Percentiles rank a stretch among this genome's conserved stretches.
phyloP scores from a whole-genome alignment of 2,888 invertebrate species.

The Coleophora deauratella region DNA sequence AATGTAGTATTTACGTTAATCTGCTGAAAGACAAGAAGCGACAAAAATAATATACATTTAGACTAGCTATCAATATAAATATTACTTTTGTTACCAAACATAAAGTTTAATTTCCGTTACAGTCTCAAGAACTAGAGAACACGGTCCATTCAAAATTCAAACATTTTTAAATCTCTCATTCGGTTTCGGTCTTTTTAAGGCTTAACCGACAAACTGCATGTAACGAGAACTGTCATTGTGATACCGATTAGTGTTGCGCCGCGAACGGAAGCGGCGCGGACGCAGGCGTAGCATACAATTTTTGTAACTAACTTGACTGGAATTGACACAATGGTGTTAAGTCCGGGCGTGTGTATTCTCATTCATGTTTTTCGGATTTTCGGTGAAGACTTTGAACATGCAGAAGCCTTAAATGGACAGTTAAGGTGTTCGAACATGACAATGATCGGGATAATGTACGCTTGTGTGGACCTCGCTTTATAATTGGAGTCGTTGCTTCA shows the following conservation, averaged over 20 bases:
- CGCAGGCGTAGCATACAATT: too few species aligned
- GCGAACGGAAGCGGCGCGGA: slow-evolving; percentile 49
- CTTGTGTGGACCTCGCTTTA: too few species aligned
- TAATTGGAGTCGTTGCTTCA: too few species aligned
- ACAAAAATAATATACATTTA: too few species aligned
- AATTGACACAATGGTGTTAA: slow-evolving; percentile 42
- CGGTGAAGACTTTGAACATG: too few species aligned
- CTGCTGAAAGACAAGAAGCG: too few species aligned
- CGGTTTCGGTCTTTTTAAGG: slow-evolving; percentile 18
- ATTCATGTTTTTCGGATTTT: slow-evolving; percentile 2
- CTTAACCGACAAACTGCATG: slow-evolving; percentile 20
- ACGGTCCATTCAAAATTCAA: neutral
- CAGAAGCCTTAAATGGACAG: too few species aligned
- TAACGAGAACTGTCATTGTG: slow-evolving; percentile 44
- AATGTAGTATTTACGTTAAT: slow-evolving; percentile 12
- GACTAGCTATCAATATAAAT: too few species aligned
- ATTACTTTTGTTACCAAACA: neutral
- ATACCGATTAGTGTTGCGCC: slow-evolving; percentile 38
- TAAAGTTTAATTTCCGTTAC: slow-evolving; percentile 7
- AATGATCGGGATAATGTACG: too few species aligned
- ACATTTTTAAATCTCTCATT: too few species aligned
- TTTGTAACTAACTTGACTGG: slow-evolving; percentile 30
- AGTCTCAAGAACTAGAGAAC: neutral
- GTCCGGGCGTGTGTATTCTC: slow-evolving; percentile 34
- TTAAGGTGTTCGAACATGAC: too few species aligned